A percentile compares a stretch with the other conserved stretches of the same genome.
Conservation (phyloP, 2,797 vertebrate species). For the Neosalanx taihuensis region DNA sequence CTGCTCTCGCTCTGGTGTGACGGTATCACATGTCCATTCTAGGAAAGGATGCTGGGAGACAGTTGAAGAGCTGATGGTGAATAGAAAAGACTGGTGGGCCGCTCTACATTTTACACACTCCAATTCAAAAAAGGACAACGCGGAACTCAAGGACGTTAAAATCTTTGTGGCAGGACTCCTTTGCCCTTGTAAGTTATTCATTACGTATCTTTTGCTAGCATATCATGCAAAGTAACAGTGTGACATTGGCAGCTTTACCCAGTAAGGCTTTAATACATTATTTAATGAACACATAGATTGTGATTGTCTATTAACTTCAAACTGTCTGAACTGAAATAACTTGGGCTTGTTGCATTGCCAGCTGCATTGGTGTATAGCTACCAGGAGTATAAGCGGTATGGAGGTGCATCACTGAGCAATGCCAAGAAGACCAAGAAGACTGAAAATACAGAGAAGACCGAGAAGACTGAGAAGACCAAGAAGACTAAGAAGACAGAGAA, state of each 20-base stretch:
- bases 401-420: neutral
- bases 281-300: too few species aligned
- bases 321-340: neutral
- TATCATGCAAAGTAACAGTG: too few species aligned
- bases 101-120: constrained; percentile 82
- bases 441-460: too few species aligned
- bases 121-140: constrained; percentile 65
- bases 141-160: constrained; percentile 74
- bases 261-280: too few species aligned
- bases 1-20: too few species aligned
- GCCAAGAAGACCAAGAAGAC: neutral
- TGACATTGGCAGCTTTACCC: too few species aligned
- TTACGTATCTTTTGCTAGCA: too few species aligned
- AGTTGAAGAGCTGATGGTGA: constrained; percentile 70
- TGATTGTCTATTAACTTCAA: neutral
- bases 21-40: neutral
- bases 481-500: too few species aligned
- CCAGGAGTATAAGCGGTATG: neutral
- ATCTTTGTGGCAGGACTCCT: constrained; percentile 67
- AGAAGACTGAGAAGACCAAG: too few species aligned
- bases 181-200: constrained; percentile 69
- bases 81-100: constrained; percentile 85
- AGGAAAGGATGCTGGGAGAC: constrained; percentile 37
- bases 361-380: too few species aligned
- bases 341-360: too few species aligned